These are phyloP conservation scores for Mormyrops boulengeri DNA, from an alignment of 2,797 vertebrate species.

Conservation along the genomic window DNA sequence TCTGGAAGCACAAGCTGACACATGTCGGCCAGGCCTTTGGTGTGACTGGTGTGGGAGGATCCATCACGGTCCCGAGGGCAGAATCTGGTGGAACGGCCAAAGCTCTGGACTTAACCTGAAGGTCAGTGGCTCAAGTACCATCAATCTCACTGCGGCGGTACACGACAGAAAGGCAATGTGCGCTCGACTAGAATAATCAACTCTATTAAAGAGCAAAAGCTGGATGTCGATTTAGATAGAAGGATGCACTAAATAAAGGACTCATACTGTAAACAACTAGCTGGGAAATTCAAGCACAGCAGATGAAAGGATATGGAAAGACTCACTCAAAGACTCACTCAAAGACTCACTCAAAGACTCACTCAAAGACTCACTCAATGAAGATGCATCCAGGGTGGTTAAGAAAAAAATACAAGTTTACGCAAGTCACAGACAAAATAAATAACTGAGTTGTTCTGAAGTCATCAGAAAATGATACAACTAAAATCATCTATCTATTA, in stretches of 20 bases:
- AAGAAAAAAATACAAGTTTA: not conserved
- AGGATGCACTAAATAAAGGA: not conserved
- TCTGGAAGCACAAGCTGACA: not conserved
- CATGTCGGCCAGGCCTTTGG: not conserved
- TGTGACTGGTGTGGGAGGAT: not conserved
- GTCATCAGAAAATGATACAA: not conserved
- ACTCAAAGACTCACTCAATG: not conserved
- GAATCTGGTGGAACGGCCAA: not conserved
- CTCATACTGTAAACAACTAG: not conserved
- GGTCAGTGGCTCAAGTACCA: not conserved
- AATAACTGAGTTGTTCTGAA: not conserved
- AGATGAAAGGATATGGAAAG: not conserved
- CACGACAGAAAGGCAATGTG: not conserved
- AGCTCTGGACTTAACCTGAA: not conserved
- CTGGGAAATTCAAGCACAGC: not conserved
- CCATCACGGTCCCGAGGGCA: not conserved
- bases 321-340: not conserved
- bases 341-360: not conserved
- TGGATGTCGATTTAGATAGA: not conserved
- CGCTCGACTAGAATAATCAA: not conserved
- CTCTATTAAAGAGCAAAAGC: not conserved
- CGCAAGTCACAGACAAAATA: not conserved
- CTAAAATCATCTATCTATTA: not conserved
- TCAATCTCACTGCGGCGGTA: not conserved
- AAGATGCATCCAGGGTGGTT: not conserved